phyloP scores from a whole-genome alignment of 1,140 invertebrate species.

The Musca vetustissima region DNA sequence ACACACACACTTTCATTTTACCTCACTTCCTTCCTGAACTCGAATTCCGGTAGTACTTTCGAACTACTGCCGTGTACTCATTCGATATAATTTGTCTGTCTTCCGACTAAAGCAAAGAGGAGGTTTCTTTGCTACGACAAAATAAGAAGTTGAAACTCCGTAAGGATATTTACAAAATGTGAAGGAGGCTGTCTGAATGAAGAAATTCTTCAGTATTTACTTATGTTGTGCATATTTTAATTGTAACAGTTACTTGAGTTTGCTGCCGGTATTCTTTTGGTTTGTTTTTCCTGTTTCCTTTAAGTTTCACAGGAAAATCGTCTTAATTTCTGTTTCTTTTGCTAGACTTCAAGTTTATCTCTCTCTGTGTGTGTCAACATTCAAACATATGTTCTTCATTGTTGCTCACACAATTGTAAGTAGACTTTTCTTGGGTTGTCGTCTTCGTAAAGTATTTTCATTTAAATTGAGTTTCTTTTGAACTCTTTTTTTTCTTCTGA shows the following conservation, averaged over 20 bases:
- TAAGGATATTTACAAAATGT: conserved; percentile 53
- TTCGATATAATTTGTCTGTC: too few relatives aligned
- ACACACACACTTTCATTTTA: too few relatives aligned
- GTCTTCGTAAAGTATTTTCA: conserved; percentile 22
- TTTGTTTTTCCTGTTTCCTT: background rate
- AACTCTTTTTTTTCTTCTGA: conserved; percentile 30
- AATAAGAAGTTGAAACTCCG: conserved; percentile 27
- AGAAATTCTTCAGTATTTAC: conserved; percentile 46
- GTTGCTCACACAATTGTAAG: background rate
- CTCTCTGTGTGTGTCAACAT: conserved; percentile 5
- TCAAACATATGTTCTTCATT: background rate
- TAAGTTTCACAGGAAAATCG: conserved; percentile 1
- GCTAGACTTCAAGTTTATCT: background rate
- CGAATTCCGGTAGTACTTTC: too few relatives aligned
- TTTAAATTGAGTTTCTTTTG: conserved; percentile 15
- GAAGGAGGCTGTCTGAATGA: conserved; percentile 19
- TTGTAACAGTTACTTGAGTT: conserved; percentile 47
- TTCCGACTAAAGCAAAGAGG: too few relatives aligned
- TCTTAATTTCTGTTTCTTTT: background rate
- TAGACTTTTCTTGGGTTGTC: background rate
- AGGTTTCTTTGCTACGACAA: too few relatives aligned
- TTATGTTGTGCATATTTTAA: conserved; percentile 56
- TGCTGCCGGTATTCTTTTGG: conserved; percentile 3
- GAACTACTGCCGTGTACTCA: too few relatives aligned
- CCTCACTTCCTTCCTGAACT: too few relatives aligned